Conservation (phyloP, 2,888 invertebrate species). For the Harmothoe impar region DNA sequence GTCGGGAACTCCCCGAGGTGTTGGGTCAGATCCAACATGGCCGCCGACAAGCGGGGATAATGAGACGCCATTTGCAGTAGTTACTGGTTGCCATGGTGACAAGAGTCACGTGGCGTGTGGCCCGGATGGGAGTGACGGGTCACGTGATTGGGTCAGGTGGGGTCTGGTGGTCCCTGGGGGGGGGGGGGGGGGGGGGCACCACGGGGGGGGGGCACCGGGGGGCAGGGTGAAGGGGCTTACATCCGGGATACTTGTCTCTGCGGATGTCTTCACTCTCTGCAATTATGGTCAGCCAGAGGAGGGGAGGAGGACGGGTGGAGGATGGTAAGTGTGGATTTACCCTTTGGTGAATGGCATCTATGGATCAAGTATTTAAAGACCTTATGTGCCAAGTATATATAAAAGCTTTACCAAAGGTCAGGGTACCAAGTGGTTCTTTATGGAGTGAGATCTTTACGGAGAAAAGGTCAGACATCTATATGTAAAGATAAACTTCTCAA, state of each 20-base stretch:
- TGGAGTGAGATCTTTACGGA: too few relatives aligned
- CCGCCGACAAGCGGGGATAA: background rate
- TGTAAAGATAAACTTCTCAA: too few relatives aligned
- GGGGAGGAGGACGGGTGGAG: background rate
- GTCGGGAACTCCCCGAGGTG: background rate
- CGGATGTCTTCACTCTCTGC: background rate
- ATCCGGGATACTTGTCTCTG: background rate
- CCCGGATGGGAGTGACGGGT: background rate
- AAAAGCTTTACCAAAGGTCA: too few relatives aligned
- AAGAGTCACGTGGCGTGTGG: background rate
- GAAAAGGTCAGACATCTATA: too few relatives aligned
- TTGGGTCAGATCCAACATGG: constrained; percentile 8
- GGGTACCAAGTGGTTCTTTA: too few relatives aligned
- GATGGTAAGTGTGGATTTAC: background rate
- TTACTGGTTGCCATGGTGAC: constrained; percentile 11
- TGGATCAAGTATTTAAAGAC: too few relatives aligned
- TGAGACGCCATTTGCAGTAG: constrained; percentile 5
- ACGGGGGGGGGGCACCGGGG: background rate
- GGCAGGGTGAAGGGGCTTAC: background rate
- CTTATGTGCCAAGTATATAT: too few relatives aligned
- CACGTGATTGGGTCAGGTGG: background rate
- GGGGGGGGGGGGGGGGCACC: background rate
- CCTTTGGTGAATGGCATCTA: too few relatives aligned
- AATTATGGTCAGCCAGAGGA: background rate
- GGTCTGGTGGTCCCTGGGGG: background rate